Conservation (phyloP, 2,113 vertebrate genomes). For the Numida meleagris region DNA sequence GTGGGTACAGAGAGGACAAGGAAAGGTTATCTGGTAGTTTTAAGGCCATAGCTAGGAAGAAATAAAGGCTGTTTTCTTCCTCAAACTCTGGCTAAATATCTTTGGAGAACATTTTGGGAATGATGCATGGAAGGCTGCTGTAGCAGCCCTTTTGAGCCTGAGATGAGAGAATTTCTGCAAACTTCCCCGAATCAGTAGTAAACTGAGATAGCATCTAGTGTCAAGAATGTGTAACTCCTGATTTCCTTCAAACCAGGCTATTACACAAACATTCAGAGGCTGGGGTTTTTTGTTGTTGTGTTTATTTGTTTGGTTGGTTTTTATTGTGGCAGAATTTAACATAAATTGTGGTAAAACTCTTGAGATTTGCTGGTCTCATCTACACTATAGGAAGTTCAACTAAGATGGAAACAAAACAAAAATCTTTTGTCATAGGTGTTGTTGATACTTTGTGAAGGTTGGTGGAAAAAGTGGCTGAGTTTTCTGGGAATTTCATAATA, state of each 20-base stretch:
- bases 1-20: not conserved
- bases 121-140: not conserved
- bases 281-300: not conserved
- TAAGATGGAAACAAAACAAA: not conserved
- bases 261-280: not conserved
- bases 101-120: not conserved
- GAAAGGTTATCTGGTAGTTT: not conserved
- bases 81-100: not conserved
- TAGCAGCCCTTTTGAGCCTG: not conserved
- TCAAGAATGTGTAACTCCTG: not conserved
- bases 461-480: not conserved
- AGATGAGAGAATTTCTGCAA: not conserved
- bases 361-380: not conserved
- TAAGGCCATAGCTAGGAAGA: not conserved
- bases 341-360: not conserved
- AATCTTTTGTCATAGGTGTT: not conserved
- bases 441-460: not conserved
- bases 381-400: not conserved
- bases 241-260: not conserved
- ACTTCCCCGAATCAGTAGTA: not conserved
- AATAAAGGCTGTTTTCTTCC: not conserved
- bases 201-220: not conserved
- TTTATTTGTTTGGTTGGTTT: not conserved
- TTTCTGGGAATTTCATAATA: not conserved
- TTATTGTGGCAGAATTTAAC: not conserved